Conservation (phyloP, 2,888 invertebrate species). For the Uropetala carovei region DNA sequence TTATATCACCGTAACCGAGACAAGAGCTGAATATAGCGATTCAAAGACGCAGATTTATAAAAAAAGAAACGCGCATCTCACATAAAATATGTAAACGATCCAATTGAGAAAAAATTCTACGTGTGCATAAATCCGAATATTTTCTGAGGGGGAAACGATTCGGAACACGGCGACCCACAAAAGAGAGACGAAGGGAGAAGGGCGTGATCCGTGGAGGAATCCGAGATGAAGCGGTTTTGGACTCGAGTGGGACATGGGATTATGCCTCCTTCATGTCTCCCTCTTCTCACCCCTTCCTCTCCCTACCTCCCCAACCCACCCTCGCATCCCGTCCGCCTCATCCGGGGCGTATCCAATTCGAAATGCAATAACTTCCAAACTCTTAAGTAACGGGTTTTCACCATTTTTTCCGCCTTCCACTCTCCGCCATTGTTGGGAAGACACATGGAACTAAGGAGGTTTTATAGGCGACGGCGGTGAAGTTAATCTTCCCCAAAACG, state of each 20-base stretch:
- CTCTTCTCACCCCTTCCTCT: neutral
- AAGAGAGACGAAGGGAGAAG: neutral
- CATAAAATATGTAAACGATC: neutral
- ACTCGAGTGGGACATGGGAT: slow-evolving; percentile 2
- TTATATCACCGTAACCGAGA: too few relatives aligned
- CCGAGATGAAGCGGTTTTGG: slow-evolving; percentile 13
- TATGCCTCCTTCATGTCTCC: neutral
- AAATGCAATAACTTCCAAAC: slow-evolving; percentile 28
- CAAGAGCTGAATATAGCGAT: too few relatives aligned
- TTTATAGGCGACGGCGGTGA: neutral
- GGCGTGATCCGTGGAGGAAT: slow-evolving; percentile 7
- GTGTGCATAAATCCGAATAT: neutral
- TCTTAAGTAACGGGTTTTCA: slow-evolving; percentile 10
- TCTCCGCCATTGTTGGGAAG: neutral
- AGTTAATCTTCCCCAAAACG: neutral
- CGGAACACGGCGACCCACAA: neutral
- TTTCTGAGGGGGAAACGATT: neutral
- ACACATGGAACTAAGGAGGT: neutral
- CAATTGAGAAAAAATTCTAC: neutral
- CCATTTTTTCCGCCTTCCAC: neutral
- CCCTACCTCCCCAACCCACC: neutral
- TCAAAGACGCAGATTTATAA: too few relatives aligned
- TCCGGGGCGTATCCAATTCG: slow-evolving; percentile 32
- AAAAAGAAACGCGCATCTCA: too few relatives aligned
- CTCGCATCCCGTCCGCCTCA: neutral